phyloP scores from a whole-genome alignment of 2,888 invertebrate species.

The Troides oblongomaculatus region DNA sequence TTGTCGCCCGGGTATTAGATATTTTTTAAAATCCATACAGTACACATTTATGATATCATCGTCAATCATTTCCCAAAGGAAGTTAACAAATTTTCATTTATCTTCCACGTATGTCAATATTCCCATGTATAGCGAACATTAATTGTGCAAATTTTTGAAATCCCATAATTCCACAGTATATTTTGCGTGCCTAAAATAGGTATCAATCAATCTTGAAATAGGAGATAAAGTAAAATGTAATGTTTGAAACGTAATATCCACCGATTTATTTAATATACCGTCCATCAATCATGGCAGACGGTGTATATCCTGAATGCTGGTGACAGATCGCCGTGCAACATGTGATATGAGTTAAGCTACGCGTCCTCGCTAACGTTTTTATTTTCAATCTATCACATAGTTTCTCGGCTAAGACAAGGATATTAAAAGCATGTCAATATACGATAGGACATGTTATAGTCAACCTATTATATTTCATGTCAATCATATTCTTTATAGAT shows the following conservation, averaged over 20 bases:
- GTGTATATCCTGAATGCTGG: slow-evolving; percentile 54
- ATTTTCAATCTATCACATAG: slow-evolving; percentile 27
- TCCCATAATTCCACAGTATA: background rate
- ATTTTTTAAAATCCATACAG: background rate
- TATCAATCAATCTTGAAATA: slow-evolving; percentile 71
- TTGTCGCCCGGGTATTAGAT: background rate
- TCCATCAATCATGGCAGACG: slow-evolving; percentile 69
- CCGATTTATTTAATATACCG: slow-evolving; percentile 74
- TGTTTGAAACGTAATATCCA: slow-evolving; percentile 73
- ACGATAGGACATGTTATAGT: background rate
- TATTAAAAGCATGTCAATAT: slow-evolving; percentile 24
- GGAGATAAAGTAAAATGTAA: slow-evolving; percentile 67
- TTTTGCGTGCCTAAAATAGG: slow-evolving; percentile 43
- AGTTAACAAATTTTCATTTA: background rate
- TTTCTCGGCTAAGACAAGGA: slow-evolving; percentile 9
- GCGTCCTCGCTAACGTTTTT: slow-evolving; percentile 33
- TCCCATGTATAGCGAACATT: slow-evolving; percentile 1
- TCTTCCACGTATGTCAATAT: background rate
- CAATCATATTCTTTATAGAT: background rate
- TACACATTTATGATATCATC: background rate
- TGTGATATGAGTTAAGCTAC: slow-evolving; percentile 48
- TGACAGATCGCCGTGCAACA: slow-evolving; percentile 69
- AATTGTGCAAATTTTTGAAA: slow-evolving; percentile 10
- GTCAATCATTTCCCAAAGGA: slow-evolving; percentile 1
- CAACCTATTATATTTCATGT: slow-evolving; percentile 7